Evolutionary conservation across 1,140 invertebrate species (phyloP), one percentile per base, ranked within the genome.

Genomic region (Aethina tumida): DNA sequence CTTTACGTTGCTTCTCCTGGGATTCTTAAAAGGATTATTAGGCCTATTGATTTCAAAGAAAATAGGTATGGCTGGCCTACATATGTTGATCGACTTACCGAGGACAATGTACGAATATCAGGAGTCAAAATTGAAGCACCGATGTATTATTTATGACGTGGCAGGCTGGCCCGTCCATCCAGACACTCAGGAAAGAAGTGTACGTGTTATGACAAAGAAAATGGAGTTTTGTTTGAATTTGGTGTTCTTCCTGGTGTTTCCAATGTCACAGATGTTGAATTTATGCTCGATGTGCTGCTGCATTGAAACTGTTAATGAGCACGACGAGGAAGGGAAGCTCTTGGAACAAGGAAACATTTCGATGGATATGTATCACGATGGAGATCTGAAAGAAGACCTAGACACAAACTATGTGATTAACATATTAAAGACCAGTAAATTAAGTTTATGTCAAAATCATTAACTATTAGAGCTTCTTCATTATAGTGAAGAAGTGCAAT

Each of bases 141-240:
- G 63, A 19, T 18, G 38, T 9, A 65, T 73, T 2, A 47, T 62
- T 7, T 71, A 69, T 40, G 70, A 73, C 39, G 39, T 49, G 2
- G 59, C 63, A 1, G 70, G 70, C 7, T 69, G 64, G 63, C 67
- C 69, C 9, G 49, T 73, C 14, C 67, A 73, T 52, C 69, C 70
- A 1, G 65, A 69, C 33, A 68, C 69, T 2, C 55, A 55, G 16
- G 43, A 63, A 48, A 64, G 55, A 19, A 56, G 50, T 6, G 47
- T 55, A n/a, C 48, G 49, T 37, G 36, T 56, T 5, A 28, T 58
- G 2, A 30, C 36, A 7, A 43, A 43, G 21, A 45, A 50, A 32
- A 52, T 49, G 1, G 55, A 55, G 39, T 60, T 62, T 36, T 58
- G 47, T 35, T 30, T 56, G 5, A 62, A 62, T 36, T 6, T 60